phyloP scores from a whole-genome alignment of 2,888 invertebrate genomes.

The Plebejus melissa region DNA sequence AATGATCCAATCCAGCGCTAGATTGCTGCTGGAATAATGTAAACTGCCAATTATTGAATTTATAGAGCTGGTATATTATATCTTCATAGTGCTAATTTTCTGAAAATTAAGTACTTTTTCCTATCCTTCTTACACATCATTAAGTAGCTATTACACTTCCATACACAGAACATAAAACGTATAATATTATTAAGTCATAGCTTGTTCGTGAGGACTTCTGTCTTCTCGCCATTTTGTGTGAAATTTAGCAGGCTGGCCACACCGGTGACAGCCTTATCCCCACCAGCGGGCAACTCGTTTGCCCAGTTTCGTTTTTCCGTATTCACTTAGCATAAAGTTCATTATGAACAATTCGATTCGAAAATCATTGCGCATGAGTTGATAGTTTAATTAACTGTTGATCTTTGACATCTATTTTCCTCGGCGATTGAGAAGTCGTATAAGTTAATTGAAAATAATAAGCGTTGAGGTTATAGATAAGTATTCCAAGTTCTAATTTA shows the following conservation, averaged over 20 bases:
- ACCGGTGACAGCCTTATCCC: constrained; percentile 14
- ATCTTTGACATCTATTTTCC: background rate
- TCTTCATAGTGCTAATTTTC: background rate
- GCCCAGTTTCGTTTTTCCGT: constrained; percentile 24
- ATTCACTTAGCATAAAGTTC: constrained; percentile 25
- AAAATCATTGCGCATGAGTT: constrained; percentile 13
- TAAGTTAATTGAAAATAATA: background rate
- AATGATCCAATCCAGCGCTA: too few relatives aligned
- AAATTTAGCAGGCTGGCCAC: background rate
- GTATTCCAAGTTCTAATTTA: too few relatives aligned
- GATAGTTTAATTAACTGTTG: background rate
- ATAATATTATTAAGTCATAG: too few relatives aligned
- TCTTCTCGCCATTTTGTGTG: background rate
- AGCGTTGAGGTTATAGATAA: background rate
- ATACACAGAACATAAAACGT: too few relatives aligned
- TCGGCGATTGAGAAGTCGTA: background rate
- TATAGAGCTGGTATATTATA: too few relatives aligned
- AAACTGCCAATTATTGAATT: too few relatives aligned
- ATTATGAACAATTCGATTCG: constrained; percentile 7
- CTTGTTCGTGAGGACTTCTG: background rate
- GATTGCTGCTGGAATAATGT: too few relatives aligned
- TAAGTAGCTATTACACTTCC: background rate
- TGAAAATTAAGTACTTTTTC: background rate
- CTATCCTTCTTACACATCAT: background rate
- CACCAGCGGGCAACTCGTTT: constrained; percentile 21